phyloP scores from a whole-genome alignment of 1,140 invertebrate genomes.

The Lutraria rhynchaena region DNA sequence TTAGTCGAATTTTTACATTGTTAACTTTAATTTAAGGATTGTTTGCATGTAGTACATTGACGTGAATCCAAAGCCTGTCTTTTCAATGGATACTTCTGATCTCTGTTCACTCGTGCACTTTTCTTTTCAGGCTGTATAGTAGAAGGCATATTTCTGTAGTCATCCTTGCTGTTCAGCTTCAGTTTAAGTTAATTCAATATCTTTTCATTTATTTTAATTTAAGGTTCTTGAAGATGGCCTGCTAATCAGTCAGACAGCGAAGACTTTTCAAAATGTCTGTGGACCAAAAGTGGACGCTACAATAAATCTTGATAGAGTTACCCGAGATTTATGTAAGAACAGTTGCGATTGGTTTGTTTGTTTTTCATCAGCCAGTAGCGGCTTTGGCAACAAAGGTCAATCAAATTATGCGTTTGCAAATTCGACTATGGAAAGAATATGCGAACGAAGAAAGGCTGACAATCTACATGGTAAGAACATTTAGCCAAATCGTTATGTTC shows the following conservation, averaged over 20 bases:
- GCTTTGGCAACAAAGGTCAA: constrained; percentile 96
- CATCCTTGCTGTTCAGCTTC: not conserved
- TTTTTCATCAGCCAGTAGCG: constrained; percentile 97
- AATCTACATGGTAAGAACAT: constrained; percentile 86
- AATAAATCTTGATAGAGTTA: constrained; percentile 88
- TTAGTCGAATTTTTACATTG: no score
- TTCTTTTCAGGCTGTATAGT: not conserved
- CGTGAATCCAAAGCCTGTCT: no score
- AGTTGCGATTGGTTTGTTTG: constrained; percentile 92
- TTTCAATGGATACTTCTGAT: no score
- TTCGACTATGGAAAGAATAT: constrained; percentile 96
- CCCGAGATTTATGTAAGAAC: constrained; percentile 87
- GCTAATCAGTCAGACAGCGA: constrained; percentile 92
- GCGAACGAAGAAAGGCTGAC: constrained; percentile 90
- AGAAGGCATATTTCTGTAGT: not conserved
- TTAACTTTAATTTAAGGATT: no score
- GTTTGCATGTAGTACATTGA: no score
- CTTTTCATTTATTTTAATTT: constrained; percentile 43
- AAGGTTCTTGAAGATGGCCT: constrained; percentile 91
- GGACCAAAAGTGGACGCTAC: constrained; percentile 87
- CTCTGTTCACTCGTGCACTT: no score
- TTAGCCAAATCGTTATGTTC: no score
- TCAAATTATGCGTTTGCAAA: constrained; percentile 98
- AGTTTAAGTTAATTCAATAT: not conserved
- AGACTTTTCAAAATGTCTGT: constrained; percentile 88